Base-by-base conservation (phyloP, 2,888 invertebrate genomes). In the Synergus laeviventris region DNA sequence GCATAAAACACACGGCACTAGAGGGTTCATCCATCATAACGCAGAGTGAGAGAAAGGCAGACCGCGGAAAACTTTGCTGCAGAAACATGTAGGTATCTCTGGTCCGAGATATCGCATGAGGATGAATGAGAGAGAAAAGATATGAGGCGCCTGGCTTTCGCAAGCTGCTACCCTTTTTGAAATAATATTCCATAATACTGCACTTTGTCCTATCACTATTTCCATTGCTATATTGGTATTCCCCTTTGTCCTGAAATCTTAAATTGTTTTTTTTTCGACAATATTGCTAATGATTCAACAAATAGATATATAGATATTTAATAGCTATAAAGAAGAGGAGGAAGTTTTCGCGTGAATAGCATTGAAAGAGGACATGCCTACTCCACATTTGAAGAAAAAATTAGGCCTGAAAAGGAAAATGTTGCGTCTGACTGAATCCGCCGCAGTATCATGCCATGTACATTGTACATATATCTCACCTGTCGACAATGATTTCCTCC, bases 11-110 rank as follows among this genome's bases (percentile, higher is more conserved):
- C 49, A 11, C n/a, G n/a, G 49, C 70, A 70, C 49, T 70, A 70
- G 70, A 70, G 49, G 49, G 70, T 70, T 70, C 70, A 70, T 70
- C 70, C 49, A 70, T 70, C 70, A 70, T 70, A 70, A 70, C 49
- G n/a, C 49, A 49, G 9, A 66, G 66, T n/a, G 70, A 70, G 49
- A 49, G 70, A 45, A 49, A 49, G 45, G 24, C 24, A 49, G 49
- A 31, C 49, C 24, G 31, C 16, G 70, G 70, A 70, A 70, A 70
- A 70, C 70, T 70, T 70, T 70, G n/a, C 70, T 16, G 16, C 36
- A 31, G 31, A 45, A 31, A 45, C 36, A 31, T 31, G 49, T 12
- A 45, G 66, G 66, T 49, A 70, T 31, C 49, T 49, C 66, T 36
- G 9, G 16, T 45, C 31, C 36, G 31, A 36, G 70, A 49, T 54